Evolutionary conservation across 2,888 invertebrate species (phyloP).

Genomic region (Athalia rosae): DNA sequence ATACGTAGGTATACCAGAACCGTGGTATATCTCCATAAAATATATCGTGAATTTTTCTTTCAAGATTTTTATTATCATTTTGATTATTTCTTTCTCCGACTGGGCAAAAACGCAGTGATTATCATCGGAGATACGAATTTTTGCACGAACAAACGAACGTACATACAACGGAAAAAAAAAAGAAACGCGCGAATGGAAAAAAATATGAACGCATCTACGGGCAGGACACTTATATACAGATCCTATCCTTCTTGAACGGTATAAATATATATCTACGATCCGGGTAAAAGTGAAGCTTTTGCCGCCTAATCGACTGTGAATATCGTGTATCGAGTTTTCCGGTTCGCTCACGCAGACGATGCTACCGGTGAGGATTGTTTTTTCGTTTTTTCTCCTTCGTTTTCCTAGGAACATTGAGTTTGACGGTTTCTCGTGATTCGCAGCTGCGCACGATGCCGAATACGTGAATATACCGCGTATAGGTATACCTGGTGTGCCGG

Average conservation of each 20-base stretch:
- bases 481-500: no score
- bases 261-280: no score
- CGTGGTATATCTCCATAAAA: neutral
- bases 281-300: constrained; percentile 6
- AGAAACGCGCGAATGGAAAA: neutral
- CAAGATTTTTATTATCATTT: no score
- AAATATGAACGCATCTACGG: neutral
- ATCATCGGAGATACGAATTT: no score
- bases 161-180: no score
- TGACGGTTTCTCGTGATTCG: neutral
- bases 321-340: constrained; percentile 26
- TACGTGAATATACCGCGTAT: no score
- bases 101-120: no score
- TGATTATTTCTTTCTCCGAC: no score
- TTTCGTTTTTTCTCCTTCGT: neutral
- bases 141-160: no score
- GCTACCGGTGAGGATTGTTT: neutral
- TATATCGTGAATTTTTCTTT: no score
- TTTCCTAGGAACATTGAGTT: neutral
- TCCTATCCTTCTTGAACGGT: no score
- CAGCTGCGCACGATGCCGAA: neutral
- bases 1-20: neutral
- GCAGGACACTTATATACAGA: no score
- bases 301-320: constrained; percentile 15
- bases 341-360: constrained; percentile 15